Base-by-base conservation (phyloP, 2,113 vertebrate species). In the Ammospiza nelsoni region DNA sequence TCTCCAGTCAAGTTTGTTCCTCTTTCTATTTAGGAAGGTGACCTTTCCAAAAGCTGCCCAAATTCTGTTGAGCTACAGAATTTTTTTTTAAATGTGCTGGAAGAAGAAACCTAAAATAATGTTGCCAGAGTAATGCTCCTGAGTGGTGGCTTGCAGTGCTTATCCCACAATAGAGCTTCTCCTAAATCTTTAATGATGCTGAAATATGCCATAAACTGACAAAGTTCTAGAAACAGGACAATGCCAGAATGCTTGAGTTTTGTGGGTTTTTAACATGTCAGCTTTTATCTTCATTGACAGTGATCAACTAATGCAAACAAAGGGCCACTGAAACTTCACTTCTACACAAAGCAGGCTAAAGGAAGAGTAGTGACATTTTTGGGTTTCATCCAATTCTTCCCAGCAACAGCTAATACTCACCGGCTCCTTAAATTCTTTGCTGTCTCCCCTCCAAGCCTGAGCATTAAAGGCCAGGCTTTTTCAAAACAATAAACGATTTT, bases 271-370 rank as follows among this genome's bases (percentile, higher is more conserved):
- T 59, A 86, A 61, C 79, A 94, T 15, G 21, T 83, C 71, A 88
- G 81, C 61, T 95, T 94, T 95, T 95, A 95, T 91, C 84, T 92
- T 49, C 94, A 90, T 75, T 89, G 94, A 94, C 93, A 95, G 59
- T 28, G 66, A 95, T 91, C 93, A 93, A 68, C 74, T 89, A 95
- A 95, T n/a, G 84, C 94, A 96, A 97, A 96, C 92, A 91, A 97
- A 97, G 7, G 68, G 90, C 55, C 91, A 81, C 66, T 22, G 79
- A 93, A 96, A 90, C 84, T 90, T 89, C 80, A 91, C 73, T 94
- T 79, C 72, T 88, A 46, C 41, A 88, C 91, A 95, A 95, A 77
- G 66, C 88, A 91, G 83, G 75, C 86, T 92, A 76, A 81, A 95
- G 92, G 90, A 95, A 96, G 82, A 91, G 61, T 11, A 83, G 68